phyloP scores from a whole-genome alignment of 2,888 invertebrate genomes.

The Aricia artaxerxes region DNA sequence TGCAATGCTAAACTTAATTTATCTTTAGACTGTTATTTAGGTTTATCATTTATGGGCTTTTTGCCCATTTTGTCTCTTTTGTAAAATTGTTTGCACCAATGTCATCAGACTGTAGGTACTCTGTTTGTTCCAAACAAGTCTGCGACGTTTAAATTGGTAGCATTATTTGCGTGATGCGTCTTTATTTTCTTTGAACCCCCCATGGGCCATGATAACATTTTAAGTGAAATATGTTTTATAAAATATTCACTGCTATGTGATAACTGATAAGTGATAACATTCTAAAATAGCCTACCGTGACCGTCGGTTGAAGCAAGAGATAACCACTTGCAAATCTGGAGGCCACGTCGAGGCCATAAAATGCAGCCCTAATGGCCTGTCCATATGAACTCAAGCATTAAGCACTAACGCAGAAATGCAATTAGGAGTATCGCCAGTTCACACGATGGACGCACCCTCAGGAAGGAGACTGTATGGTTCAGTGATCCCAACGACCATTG shows the following conservation, averaged over 20 bases:
- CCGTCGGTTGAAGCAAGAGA: background rate
- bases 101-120: too few relatives aligned
- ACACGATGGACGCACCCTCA: conserved; percentile 58
- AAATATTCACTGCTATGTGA: background rate
- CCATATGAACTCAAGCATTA: conserved; percentile 40
- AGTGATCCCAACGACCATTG: conserved; percentile 62
- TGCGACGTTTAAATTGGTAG: too few relatives aligned
- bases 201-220: too few relatives aligned
- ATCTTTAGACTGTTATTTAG: background rate
- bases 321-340: conserved; percentile 2
- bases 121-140: too few relatives aligned
- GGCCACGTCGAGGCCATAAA: conserved; percentile 10
- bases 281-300: background rate
- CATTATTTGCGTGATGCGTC: too few relatives aligned
- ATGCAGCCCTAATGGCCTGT: conserved; percentile 31
- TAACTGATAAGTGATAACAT: background rate
- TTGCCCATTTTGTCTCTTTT: too few relatives aligned
- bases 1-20: background rate
- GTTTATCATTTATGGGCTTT: too few relatives aligned
- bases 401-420: conserved; percentile 61
- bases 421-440: conserved; percentile 58
- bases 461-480: conserved; percentile 72
- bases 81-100: too few relatives aligned
- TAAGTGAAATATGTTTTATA: background rate
- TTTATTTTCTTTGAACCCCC: too few relatives aligned